These are phyloP conservation scores for Probaryconus sp. DNA, from an alignment of 1,140 invertebrate genomes.

Conservation along the genomic window DNA sequence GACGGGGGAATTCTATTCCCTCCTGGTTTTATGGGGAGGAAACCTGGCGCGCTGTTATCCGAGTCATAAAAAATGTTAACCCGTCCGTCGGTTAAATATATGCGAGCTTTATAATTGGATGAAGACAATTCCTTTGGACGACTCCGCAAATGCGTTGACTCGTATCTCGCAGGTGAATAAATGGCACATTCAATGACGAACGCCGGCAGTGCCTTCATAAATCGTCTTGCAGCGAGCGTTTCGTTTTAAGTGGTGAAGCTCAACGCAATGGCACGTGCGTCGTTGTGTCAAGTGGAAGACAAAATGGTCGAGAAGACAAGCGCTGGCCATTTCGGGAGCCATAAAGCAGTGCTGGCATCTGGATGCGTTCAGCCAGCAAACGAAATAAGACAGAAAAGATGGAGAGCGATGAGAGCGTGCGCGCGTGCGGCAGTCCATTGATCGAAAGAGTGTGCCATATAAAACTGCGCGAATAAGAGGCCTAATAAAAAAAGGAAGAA, in stretches of 20 bases:
- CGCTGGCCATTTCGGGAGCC: slow-evolving; percentile 67
- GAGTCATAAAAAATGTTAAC: no score
- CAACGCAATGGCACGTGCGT: slow-evolving; percentile 59
- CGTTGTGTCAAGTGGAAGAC: slow-evolving; percentile 64
- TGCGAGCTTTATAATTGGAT: slow-evolving; percentile 49
- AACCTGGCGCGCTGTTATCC: no score
- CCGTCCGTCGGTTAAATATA: slow-evolving; percentile 23
- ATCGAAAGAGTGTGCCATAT: slow-evolving; percentile 70
- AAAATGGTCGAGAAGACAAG: slow-evolving; percentile 69
- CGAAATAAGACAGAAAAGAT: slow-evolving; percentile 66
- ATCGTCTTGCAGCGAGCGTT: slow-evolving; percentile 56
- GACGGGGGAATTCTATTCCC: no score
- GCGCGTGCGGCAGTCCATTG: slow-evolving; percentile 73
- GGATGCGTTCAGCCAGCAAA: slow-evolving; percentile 68
- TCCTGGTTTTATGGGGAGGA: no score
- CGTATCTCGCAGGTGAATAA: slow-evolving; percentile 54
- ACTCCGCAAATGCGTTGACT: slow-evolving; percentile 24
- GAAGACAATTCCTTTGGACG: slow-evolving; percentile 41
- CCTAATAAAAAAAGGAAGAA: slow-evolving; percentile 20
- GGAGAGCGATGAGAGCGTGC: slow-evolving; percentile 71
- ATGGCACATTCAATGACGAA: slow-evolving; percentile 58
- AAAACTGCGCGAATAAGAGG: slow-evolving; percentile 63
- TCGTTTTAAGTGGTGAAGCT: slow-evolving; percentile 59
- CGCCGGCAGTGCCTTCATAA: slow-evolving; percentile 51
- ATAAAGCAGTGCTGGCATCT: slow-evolving; percentile 75